Percentiles rank a stretch among this genome's conserved stretches.
phyloP scores from a whole-genome alignment of 2,113 vertebrate genomes.

The Tinamus guttatus region DNA sequence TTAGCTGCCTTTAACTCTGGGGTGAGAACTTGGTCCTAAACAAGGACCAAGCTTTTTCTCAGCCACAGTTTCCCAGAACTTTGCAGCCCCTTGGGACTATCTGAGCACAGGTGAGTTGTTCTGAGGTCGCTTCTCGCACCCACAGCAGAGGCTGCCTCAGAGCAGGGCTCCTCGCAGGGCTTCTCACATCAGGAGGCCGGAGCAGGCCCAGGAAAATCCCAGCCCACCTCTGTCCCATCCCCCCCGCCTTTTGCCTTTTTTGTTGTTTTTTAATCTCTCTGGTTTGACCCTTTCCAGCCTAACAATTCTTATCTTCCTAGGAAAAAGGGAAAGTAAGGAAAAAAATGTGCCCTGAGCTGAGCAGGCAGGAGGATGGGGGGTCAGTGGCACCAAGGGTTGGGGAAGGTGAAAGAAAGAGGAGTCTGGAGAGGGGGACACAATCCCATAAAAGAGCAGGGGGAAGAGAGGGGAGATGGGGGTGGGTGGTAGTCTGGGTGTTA shows the following conservation, averaged over 20 bases:
- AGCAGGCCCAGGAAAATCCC: too few relatives aligned
- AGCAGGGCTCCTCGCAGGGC: not conserved
- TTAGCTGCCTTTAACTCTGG: not conserved
- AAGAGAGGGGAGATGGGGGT: fast-evolving
- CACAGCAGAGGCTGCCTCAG: fast-evolving
- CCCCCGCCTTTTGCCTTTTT: too few relatives aligned
- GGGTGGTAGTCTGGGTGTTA: not conserved
- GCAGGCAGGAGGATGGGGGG: too few relatives aligned
- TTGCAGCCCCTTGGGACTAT: not conserved
- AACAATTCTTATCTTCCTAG: not conserved
- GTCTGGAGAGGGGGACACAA: fast-evolving
- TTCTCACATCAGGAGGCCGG: too few relatives aligned
- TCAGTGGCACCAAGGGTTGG: too few relatives aligned
- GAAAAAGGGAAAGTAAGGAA: too few relatives aligned
- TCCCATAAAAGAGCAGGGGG: not conserved
- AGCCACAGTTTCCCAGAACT: not conserved
- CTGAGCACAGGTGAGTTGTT: not conserved
- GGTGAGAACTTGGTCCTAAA: not conserved
- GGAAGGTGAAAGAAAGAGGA: not conserved
- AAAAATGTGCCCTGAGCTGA: not conserved
- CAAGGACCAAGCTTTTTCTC: not conserved
- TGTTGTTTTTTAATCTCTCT: not conserved
- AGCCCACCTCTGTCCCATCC: too few relatives aligned
- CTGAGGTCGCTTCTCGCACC: too few relatives aligned
- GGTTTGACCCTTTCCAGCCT: too few relatives aligned